phyloP scores from a whole-genome alignment of 2,888 invertebrate genomes.

The Tachystola acroxantha region DNA sequence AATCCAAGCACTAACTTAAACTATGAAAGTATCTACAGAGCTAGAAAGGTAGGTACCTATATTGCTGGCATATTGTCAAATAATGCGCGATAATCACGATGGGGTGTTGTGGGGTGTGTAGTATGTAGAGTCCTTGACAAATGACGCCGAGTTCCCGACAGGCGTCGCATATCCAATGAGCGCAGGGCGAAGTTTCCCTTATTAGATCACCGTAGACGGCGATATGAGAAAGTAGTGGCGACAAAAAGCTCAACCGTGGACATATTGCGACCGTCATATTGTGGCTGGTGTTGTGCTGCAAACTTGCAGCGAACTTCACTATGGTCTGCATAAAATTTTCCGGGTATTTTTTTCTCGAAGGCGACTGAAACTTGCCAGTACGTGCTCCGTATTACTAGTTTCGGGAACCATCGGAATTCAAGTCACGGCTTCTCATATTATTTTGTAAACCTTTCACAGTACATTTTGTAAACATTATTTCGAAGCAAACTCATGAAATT shows the following conservation, averaged over 20 bases:
- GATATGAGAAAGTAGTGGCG: slow-evolving; percentile 66
- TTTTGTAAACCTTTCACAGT: slow-evolving; percentile 17
- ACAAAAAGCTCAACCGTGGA: slow-evolving; percentile 64
- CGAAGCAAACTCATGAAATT: slow-evolving; percentile 5
- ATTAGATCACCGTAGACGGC: slow-evolving; percentile 65
- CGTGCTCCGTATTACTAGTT: slow-evolving; percentile 45
- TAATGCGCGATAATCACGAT: slow-evolving; percentile 17
- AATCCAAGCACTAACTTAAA: too few relatives aligned
- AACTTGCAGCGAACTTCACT: slow-evolving; percentile 65
- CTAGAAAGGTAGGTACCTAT: too few relatives aligned
- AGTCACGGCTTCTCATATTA: slow-evolving; percentile 20
- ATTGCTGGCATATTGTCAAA: slow-evolving; percentile 17
- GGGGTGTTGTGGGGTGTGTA: slow-evolving; percentile 10
- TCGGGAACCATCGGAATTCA: slow-evolving; percentile 22
- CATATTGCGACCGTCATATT: slow-evolving; percentile 68
- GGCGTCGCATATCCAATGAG: slow-evolving; percentile 69
- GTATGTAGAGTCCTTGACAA: slow-evolving; percentile 37
- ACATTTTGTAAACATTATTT: slow-evolving; percentile 6
- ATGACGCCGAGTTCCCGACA: slow-evolving; percentile 52
- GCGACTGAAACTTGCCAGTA: slow-evolving; percentile 31
- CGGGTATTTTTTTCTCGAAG: slow-evolving; percentile 39
- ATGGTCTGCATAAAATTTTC: slow-evolving; percentile 51
- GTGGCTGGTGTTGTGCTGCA: slow-evolving; percentile 37
- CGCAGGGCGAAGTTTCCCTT: slow-evolving; percentile 65
- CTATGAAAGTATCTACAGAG: too few relatives aligned